Percentiles rank a stretch among this genome's conserved stretches.
Evolutionary conservation across 23 tunicate species (phyloP).

Genomic region (Diplosoma virens): DNA sequence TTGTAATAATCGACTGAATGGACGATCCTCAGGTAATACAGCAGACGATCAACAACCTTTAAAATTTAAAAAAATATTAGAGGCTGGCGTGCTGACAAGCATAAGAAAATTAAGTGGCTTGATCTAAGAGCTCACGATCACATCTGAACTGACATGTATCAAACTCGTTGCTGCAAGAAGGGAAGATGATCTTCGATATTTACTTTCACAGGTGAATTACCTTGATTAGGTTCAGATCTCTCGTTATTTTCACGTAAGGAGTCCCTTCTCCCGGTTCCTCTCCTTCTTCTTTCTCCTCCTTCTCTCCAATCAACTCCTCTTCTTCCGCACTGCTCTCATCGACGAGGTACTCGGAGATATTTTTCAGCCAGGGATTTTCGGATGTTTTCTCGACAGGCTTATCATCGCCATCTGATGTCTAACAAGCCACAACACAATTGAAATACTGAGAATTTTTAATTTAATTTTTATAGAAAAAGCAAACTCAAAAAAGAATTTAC

Average conservation of each 20-base stretch:
- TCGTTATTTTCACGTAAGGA: conserved; percentile 44
- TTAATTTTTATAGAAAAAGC: too few species aligned
- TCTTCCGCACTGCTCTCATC: conserved; percentile 91
- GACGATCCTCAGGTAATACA: conserved; percentile 85
- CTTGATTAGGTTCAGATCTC: conserved; percentile 71
- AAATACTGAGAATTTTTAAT: too few species aligned
- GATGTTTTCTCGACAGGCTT: neutral
- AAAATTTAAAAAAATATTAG: neutral
- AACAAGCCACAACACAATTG: too few species aligned
- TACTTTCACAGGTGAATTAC: conserved; percentile 5
- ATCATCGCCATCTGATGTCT: conserved; percentile 8
- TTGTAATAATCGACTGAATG: conserved; percentile 99
- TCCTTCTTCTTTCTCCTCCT: conserved; percentile 52
- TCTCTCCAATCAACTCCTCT: conserved; percentile 66
- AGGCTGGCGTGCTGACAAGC: neutral
- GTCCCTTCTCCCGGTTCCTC: conserved; percentile 51
- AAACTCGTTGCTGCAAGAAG: too few species aligned
- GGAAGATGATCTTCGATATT: too few species aligned
- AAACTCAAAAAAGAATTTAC: too few species aligned
- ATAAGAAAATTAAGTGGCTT: too few species aligned
- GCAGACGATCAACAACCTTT: conserved; percentile 70
- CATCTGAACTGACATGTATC: too few species aligned
- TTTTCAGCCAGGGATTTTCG: conserved; percentile 75
- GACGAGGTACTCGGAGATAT: conserved; percentile 84
- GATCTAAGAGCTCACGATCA: too few species aligned